phyloP scores from a whole-genome alignment of 2,113 vertebrate genomes.

The Rutilus rutilus region DNA sequence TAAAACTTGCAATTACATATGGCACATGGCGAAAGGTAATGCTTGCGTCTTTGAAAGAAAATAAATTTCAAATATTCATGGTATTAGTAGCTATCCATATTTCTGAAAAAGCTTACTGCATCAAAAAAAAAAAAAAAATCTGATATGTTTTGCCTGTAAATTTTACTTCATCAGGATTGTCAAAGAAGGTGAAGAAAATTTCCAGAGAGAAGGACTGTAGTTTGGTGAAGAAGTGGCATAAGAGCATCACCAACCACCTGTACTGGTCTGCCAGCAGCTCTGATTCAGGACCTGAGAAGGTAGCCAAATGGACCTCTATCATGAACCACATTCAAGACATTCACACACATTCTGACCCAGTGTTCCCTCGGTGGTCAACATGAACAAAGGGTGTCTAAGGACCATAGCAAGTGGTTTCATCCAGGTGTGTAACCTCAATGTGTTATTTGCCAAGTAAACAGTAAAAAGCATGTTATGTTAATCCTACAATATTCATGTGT shows the following conservation, averaged over 20 bases:
- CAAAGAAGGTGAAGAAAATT: not conserved
- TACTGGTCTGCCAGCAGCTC: not conserved
- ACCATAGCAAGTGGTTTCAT: not conserved
- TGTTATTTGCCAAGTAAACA: not conserved
- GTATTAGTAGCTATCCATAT: not conserved
- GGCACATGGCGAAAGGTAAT: not conserved
- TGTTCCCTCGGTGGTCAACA: not conserved
- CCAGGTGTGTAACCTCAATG: not conserved
- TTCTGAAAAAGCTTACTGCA: not conserved
- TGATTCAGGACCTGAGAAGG: not conserved
- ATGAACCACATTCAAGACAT: slow-evolving; percentile 6
- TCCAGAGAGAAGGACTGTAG: not conserved
- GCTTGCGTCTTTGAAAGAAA: not conserved
- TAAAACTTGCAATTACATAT: not conserved
- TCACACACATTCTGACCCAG: not conserved
- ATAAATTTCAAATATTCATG: no score
- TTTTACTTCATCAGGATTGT: not conserved
- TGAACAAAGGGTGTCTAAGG: not conserved
- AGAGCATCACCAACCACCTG: not conserved
- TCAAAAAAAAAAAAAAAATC: not conserved
- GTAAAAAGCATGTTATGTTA: not conserved
- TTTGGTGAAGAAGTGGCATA: not conserved
- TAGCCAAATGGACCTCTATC: slow-evolving; percentile 4
- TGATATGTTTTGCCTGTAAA: not conserved
- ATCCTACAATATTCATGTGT: not conserved